Evolutionary conservation across 2,888 invertebrate species (phyloP).

Genomic region (Osmoderma eremita): DNA sequence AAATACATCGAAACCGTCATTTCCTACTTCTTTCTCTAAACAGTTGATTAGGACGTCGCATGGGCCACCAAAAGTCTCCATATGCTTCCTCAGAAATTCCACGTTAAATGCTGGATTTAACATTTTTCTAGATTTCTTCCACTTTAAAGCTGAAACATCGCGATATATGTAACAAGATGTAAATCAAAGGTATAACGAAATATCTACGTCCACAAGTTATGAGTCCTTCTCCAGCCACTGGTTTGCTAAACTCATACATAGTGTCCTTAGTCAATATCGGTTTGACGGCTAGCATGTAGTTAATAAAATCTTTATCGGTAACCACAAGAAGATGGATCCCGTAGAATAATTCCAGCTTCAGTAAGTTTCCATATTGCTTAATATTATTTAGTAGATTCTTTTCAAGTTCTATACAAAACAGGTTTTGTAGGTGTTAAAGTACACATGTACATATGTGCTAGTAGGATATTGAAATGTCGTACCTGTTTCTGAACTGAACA

Average conservation of each 20-base stretch:
- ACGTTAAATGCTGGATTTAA: constrained; percentile 63
- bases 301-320: constrained; percentile 43
- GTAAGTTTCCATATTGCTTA: constrained; percentile 41
- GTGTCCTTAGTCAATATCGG: constrained; percentile 52
- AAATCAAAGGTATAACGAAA: not conserved
- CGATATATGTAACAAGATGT: too few species aligned
- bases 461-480: too few species aligned
- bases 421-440: too few species aligned
- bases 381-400: constrained; percentile 30
- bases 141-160: constrained; percentile 62
- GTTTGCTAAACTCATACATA: constrained; percentile 51
- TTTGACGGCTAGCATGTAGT: constrained; percentile 50
- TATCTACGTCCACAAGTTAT: constrained; percentile 53
- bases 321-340: constrained; percentile 34
- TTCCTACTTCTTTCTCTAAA: constrained; percentile 59
- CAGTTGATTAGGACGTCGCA: constrained; percentile 67
- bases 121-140: constrained; percentile 66
- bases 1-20: constrained; percentile 67
- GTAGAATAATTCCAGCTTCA: constrained; percentile 39
- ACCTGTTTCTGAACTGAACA: too few species aligned
- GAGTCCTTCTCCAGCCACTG: constrained; percentile 54
- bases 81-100: constrained; percentile 60
- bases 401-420: too few species aligned
- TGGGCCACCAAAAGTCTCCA: constrained; percentile 71
- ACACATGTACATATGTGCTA: too few species aligned